These are phyloP conservation scores for Drosophila limbata DNA, from an alignment of 2,888 invertebrate genomes.

Conservation along the genomic window DNA sequence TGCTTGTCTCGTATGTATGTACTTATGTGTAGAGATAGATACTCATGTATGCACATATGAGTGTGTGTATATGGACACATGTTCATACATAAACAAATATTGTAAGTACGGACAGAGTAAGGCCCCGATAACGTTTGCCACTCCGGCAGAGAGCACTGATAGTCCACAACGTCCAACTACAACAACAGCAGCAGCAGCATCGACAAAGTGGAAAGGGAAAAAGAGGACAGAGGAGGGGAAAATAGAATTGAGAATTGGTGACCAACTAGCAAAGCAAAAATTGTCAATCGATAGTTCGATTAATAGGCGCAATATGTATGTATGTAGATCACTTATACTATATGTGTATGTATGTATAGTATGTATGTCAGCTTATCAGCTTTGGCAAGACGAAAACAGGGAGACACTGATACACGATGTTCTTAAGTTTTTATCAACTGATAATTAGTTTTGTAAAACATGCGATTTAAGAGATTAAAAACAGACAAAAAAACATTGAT, in stretches of 20 bases:
- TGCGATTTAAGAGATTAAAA: slow-evolving; percentile 13
- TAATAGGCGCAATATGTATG: slow-evolving; percentile 17
- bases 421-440: slow-evolving; percentile 16
- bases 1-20: slow-evolving; percentile 1
- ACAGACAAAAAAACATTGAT: neutral
- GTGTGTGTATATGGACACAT: slow-evolving; percentile 7
- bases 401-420: neutral
- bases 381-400: neutral
- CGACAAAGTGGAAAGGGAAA: neutral
- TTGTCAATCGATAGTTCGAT: slow-evolving; percentile 30
- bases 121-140: slow-evolving; percentile 51
- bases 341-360: neutral
- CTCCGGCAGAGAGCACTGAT: slow-evolving; percentile 30
- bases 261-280: slow-evolving; percentile 1
- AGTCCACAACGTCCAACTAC: slow-evolving; percentile 26
- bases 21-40: neutral
- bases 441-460: neutral
- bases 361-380: slow-evolving; percentile 11
- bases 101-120: slow-evolving; percentile 16
- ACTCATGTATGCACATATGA: neutral
- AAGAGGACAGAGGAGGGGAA: neutral
- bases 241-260: slow-evolving; percentile 7
- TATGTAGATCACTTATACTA: neutral
- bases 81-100: slow-evolving; percentile 18
- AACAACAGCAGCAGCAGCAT: slow-evolving; percentile 7